Conservation (phyloP, 35 echinoderm and acorn worm species). For the Hemicentrotus pulcherrimus region DNA sequence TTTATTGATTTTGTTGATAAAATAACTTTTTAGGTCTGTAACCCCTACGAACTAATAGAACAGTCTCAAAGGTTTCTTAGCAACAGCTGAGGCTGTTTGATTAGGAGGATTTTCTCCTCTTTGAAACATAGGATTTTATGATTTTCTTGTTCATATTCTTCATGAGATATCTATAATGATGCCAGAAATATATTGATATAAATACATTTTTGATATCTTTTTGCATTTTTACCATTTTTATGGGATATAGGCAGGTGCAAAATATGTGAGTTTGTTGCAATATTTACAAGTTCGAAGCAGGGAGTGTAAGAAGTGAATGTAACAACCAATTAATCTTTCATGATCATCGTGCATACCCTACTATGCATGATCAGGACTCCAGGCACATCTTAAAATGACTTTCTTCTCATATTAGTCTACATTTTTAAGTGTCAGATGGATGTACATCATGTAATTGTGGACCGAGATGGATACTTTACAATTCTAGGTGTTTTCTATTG, state of each 20-base stretch:
- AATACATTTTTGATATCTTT: too few relatives aligned
- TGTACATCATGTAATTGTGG: background rate
- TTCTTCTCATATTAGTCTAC: too few relatives aligned
- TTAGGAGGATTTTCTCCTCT: background rate
- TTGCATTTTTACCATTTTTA: too few relatives aligned
- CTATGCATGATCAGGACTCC: too few relatives aligned
- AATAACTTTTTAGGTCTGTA: background rate
- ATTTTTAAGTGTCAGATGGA: background rate
- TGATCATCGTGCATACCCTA: too few relatives aligned
- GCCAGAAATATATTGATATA: too few relatives aligned
- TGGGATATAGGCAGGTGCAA: too few relatives aligned
- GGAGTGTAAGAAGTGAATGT: background rate
- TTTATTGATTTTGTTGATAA: background rate
- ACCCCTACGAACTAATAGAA: conserved; percentile 20
- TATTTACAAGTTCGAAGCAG: background rate
- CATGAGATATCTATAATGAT: too few relatives aligned
- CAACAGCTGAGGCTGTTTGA: conserved; percentile 26
- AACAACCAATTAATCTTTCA: background rate
- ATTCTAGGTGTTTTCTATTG: background rate
- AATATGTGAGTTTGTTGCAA: too few relatives aligned
- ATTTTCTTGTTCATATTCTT: too few relatives aligned
- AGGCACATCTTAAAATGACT: too few relatives aligned
- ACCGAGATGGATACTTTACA: background rate
- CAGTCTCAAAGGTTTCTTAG: conserved; percentile 3
- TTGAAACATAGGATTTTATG: too few relatives aligned